Evolutionary conservation across 2,888 invertebrate species (phyloP).

Genomic region (Lepidocyrtinus sp.): DNA sequence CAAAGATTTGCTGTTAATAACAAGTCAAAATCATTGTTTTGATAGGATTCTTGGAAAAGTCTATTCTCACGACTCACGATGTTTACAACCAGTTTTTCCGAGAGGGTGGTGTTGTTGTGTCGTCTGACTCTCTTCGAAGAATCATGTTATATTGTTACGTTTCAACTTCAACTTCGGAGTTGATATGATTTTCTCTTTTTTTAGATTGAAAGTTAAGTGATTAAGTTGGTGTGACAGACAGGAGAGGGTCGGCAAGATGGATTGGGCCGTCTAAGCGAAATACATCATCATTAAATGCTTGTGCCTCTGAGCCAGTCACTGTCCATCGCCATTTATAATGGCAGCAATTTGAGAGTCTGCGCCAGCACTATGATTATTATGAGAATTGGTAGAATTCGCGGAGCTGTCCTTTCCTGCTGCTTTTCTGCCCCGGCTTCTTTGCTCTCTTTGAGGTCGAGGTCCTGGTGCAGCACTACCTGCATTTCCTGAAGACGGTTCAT

Average conservation of each 20-base stretch:
- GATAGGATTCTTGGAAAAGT: too few relatives aligned
- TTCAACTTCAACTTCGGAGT: not conserved
- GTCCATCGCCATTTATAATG: slow-evolving; percentile 66
- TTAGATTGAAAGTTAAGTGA: not conserved
- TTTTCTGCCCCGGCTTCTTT: slow-evolving; percentile 65
- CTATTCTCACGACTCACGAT: not conserved
- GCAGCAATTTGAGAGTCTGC: slow-evolving; percentile 58
- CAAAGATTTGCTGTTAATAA: not conserved
- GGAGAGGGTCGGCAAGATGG: not conserved
- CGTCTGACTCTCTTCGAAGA: too few relatives aligned
- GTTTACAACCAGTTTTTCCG: too few relatives aligned
- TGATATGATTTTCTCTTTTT: not conserved
- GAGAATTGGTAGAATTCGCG: slow-evolving; percentile 63
- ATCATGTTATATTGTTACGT: slow-evolving; percentile 1
- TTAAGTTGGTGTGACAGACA: not conserved
- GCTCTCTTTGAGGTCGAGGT: slow-evolving; percentile 64
- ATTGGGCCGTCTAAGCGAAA: not conserved
- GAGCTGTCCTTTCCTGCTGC: slow-evolving; percentile 59
- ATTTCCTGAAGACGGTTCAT: slow-evolving; percentile 58
- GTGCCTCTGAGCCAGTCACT: slow-evolving; percentile 65
- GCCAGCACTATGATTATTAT: slow-evolving; percentile 64
- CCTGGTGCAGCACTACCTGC: slow-evolving; percentile 57
- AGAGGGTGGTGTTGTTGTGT: too few relatives aligned
- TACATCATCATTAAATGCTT: not conserved
- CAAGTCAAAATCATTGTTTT: not conserved